Base-by-base conservation (phyloP, 2,113 vertebrate species). In the Puffinus mauretanicus region DNA sequence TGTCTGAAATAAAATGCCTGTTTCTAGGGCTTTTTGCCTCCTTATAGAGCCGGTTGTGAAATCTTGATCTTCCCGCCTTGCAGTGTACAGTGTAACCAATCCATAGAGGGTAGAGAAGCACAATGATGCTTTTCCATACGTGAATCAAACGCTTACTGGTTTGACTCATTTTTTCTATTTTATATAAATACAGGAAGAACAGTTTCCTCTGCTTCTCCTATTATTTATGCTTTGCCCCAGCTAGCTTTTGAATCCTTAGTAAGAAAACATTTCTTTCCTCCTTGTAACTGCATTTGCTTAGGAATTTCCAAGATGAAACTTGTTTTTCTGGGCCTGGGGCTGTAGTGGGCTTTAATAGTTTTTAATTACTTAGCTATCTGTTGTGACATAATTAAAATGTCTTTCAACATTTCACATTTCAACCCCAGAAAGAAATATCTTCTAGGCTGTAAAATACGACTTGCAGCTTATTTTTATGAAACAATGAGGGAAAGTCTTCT, bases 361-460 rank as follows among this genome's bases (percentile, higher is more conserved):
- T 88, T 78, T 92, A 94, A 96, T 95, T 92, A 76, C 72, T 93
- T 97, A 84, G 86, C 54, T 95, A 38, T 96, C 86, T 85, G 70
- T 95, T 94, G 75, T 88, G 93, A 80, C 89, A 91, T 90, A 95
- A 96, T 96, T 96, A 97, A 94, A 94, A 97, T 55, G 46, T 49
- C 78, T 90, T 82, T 69, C 60, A 91, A 52, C 82, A 65, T 91
- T 83, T 87, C 54, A 79, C 75, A 51, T 78, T 92, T 96, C 75
- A 67, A 42, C 87, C 73, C 24, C 26, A 21, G 84, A 88, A 91
- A 82, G 38, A 94, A 89, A 69, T 89, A 85, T 40, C 60, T 88
- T 90, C 66, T 20, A 71, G 93, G 66, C 67, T 86, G 38, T 66
- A 94, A 93, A 91, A 90, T 77, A 65, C 21, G 75, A 62, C 94